Evolutionary conservation across 2,797 vertebrate genomes (phyloP).

Genomic region (Malacoctenus gilli): DNA sequence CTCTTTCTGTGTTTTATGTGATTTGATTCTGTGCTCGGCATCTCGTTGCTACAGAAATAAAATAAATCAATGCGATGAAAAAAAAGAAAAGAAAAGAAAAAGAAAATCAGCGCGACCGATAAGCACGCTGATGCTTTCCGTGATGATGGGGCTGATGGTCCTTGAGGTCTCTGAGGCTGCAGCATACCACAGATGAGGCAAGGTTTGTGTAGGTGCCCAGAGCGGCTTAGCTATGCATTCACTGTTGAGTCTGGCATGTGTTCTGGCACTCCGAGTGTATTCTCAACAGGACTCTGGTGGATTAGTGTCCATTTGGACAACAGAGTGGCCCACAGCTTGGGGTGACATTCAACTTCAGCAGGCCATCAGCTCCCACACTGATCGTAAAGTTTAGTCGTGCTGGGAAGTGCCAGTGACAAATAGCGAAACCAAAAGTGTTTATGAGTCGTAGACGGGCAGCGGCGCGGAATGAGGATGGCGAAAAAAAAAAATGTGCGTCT

Average conservation of each 20-base stretch:
- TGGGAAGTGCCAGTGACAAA: constrained; percentile 18
- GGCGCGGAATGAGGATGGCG: no score
- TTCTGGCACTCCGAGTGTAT: constrained; percentile 69
- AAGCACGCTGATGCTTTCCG: neutral
- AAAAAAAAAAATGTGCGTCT: neutral
- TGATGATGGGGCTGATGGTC: constrained; percentile 39
- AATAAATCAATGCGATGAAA: no score
- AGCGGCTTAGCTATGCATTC: constrained; percentile 76
- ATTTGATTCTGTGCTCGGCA: neutral
- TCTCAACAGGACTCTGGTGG: constrained; percentile 76
- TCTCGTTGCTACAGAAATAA: neutral
- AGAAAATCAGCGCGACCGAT: neutral
- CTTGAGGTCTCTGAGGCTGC: constrained; percentile 54
- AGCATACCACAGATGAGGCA: constrained; percentile 58
- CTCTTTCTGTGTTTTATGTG: constrained; percentile 7
- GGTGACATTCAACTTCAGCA: constrained; percentile 78
- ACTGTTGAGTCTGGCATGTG: constrained; percentile 72
- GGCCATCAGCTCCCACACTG: constrained; percentile 49
- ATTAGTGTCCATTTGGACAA: constrained; percentile 81
- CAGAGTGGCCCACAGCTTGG: constrained; percentile 75
- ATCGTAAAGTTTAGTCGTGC: constrained; percentile 47
- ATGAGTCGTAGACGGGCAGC: neutral
- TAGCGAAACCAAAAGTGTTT: neutral
- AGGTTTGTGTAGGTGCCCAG: constrained; percentile 67
- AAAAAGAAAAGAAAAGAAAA: no score